Conservation (phyloP, 2,113 vertebrate species). For the Malurus melanocephalus region DNA sequence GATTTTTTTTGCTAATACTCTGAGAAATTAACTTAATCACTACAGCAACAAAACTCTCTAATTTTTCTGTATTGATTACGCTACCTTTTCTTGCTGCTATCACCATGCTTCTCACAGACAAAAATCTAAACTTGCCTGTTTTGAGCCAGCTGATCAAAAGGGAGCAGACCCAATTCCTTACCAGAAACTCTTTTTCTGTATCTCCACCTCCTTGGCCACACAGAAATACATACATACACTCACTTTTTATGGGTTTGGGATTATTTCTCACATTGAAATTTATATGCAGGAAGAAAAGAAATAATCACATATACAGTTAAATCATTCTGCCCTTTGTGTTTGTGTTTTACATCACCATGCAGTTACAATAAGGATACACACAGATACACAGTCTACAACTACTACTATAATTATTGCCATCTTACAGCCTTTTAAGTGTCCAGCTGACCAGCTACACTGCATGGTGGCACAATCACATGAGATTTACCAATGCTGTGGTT, state of each 20-base stretch:
- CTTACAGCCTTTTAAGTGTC: neutral
- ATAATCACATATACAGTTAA: neutral
- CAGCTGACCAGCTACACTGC: neutral
- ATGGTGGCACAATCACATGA: neutral
- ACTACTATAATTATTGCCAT: neutral
- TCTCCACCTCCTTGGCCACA: neutral
- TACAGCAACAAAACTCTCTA: neutral
- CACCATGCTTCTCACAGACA: neutral
- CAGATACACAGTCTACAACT: neutral
- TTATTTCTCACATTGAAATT: neutral
- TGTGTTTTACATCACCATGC: neutral
- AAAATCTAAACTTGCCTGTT: neutral
- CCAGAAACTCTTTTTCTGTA: neutral
- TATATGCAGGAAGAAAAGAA: neutral
- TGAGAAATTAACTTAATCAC: neutral
- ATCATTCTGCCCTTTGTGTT: neutral
- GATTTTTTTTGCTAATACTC: neutral
- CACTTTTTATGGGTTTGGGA: neutral
- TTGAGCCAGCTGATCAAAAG: neutral
- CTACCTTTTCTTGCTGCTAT: neutral
- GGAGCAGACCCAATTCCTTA: neutral
- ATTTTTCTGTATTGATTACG: neutral
- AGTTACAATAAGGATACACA: neutral
- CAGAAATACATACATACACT: neutral
- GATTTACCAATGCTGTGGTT: neutral